Evolutionary conservation across 2,113 vertebrate species (phyloP).

Genomic region (Todiramphus chloris): DNA sequence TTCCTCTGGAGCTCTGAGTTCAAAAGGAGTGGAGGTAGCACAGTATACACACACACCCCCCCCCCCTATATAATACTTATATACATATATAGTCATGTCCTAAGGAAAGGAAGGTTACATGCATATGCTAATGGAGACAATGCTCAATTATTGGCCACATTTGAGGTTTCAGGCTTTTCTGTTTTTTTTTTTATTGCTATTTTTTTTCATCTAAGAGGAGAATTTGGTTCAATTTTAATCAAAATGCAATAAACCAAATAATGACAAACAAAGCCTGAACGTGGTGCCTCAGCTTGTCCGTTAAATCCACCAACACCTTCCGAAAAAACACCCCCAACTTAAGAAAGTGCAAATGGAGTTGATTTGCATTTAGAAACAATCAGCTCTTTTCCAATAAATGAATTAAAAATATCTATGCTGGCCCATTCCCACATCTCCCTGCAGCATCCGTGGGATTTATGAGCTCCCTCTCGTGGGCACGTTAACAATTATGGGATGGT

Average conservation of each 20-base stretch:
- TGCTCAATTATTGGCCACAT: not conserved
- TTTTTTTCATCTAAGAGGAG: not conserved
- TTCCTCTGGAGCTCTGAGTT: not conserved
- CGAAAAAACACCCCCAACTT: not conserved
- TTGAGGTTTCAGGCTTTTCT: not conserved
- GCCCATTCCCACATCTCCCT: not conserved
- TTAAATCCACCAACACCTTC: not conserved
- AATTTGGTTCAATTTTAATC: not conserved
- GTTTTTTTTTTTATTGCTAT: not conserved
- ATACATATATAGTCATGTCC: not conserved
- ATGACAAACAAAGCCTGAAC: not conserved
- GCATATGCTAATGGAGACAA: not conserved
- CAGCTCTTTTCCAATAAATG: not conserved
- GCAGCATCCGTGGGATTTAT: not conserved
- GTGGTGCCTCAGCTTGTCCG: rapidly evolving
- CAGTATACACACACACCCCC: too few relatives aligned
- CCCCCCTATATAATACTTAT: not conserved
- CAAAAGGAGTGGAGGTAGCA: not conserved
- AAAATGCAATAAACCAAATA: not conserved
- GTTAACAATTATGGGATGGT: not conserved
- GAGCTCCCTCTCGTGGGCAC: constrained; percentile 45
- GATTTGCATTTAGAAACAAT: not conserved
- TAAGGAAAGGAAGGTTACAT: not conserved
- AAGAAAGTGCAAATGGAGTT: not conserved
- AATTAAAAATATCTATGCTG: not conserved